These are phyloP conservation scores for Sphenodon punctatus DNA, from an alignment of 2,797 vertebrate genomes.

Conservation along the genomic window DNA sequence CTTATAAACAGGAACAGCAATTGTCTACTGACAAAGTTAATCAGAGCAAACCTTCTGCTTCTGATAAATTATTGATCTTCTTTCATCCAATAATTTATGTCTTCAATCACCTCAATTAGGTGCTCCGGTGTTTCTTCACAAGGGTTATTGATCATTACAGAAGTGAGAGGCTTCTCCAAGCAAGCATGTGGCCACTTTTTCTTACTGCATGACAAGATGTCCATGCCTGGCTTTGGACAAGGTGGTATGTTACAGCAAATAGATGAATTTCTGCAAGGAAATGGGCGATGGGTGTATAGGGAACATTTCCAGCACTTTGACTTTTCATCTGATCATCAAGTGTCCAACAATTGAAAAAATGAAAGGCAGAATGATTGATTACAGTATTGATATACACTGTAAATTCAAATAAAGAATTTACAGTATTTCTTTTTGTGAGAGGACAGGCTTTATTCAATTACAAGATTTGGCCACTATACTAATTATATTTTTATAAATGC, in stretches of 20 bases:
- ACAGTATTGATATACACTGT: background rate
- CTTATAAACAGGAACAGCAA: constrained; percentile 21
- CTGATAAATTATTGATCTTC: constrained; percentile 39
- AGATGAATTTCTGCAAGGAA: constrained; percentile 5
- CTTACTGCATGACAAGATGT: background rate
- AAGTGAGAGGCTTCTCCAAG: background rate
- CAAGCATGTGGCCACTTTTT: background rate
- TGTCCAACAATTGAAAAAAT: background rate
- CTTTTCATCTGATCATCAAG: constrained; percentile 3
- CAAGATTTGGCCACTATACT: background rate
- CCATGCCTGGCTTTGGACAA: background rate
- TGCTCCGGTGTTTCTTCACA: constrained; percentile 2
- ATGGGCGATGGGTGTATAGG: background rate
- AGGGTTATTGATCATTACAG: background rate
- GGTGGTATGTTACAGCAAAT: background rate
- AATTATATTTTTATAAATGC: background rate
- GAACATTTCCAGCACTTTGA: background rate
- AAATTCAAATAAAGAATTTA: background rate
- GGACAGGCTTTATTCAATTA: background rate
- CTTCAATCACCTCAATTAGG: background rate
- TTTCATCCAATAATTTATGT: constrained; percentile 18
- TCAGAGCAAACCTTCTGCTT: background rate
- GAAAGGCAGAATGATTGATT: background rate
- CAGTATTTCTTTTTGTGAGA: background rate
- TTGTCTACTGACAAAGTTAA: background rate